A percentile compares a stretch with the other conserved stretches of the same genome.
Evolutionary conservation across 2,797 vertebrate genomes (phyloP).

Genomic region (Rhynchonycteris naso): DNA sequence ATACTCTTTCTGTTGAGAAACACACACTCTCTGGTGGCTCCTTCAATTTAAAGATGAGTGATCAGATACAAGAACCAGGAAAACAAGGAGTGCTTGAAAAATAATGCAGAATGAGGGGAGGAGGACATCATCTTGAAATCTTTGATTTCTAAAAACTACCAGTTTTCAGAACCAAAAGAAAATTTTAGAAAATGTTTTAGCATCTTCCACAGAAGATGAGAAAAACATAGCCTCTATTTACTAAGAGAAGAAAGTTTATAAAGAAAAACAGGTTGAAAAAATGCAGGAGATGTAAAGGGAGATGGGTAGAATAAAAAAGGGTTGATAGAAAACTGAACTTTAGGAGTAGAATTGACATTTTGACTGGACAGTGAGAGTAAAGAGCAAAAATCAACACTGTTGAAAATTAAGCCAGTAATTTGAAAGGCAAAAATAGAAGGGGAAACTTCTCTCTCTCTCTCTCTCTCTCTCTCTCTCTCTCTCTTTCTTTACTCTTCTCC

Average conservation of each 20-base stretch:
- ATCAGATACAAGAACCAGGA: not conserved
- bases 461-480: no score
- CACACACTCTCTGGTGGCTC: not conserved
- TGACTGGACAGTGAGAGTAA: not conserved
- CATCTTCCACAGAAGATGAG: not conserved
- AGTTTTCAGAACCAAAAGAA: not conserved
- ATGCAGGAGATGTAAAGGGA: not conserved
- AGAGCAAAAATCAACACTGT: not conserved
- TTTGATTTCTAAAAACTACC: not conserved
- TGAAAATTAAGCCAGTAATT: not conserved
- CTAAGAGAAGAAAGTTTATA: not conserved
- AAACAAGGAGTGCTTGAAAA: not conserved
- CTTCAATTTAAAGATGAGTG: not conserved
- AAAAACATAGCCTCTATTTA: not conserved
- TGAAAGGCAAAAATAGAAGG: not conserved
- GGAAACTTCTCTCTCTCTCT: no score
- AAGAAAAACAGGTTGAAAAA: conserved; percentile 17
- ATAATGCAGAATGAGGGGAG: not conserved
- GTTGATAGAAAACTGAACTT: not conserved
- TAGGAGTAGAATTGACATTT: not conserved
- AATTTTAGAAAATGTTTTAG: not conserved
- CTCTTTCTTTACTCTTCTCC: no score
- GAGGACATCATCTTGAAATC: not conserved
- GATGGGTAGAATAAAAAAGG: not conserved
- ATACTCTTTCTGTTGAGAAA: conserved; percentile 22